Evolutionary conservation across 1,140 invertebrate genomes (phyloP).

Genomic region (Drosophila truncata): DNA sequence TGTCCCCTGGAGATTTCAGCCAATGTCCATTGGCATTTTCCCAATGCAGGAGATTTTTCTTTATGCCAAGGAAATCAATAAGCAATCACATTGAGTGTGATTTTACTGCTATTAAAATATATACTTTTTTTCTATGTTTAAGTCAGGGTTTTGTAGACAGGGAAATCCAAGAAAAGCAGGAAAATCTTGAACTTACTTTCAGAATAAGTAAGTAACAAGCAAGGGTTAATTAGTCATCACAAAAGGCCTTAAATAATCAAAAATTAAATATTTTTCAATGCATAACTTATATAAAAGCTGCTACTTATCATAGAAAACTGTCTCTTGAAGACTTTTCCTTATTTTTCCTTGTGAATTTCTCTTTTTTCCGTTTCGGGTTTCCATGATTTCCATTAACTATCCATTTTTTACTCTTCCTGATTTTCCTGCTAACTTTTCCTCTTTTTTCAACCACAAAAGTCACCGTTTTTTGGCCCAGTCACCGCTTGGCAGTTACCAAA

Average conservation of each 20-base stretch:
- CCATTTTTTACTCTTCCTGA: not conserved
- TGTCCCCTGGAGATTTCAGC: conserved; percentile 9
- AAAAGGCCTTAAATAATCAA: not conserved
- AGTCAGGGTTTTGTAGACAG: not conserved
- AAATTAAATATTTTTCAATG: not conserved
- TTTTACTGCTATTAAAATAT: not conserved
- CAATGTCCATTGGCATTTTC: conserved; percentile 6
- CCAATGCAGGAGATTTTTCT: not conserved
- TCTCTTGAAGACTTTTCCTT: not conserved
- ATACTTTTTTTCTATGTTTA: not conserved
- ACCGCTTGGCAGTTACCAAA: conserved; percentile 20
- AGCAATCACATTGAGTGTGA: conserved; percentile 19
- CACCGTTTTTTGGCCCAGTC: conserved; percentile 22
- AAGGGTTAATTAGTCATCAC: not conserved
- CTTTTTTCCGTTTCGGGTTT: not conserved
- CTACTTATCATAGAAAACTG: not conserved
- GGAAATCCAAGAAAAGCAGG: not conserved
- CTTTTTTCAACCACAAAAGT: conserved; percentile 2
- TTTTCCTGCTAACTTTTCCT: not conserved
- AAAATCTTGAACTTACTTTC: not conserved
- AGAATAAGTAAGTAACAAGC: not conserved
- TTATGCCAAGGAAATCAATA: conserved; percentile 17
- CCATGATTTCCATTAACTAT: not conserved
- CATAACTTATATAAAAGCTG: not conserved
- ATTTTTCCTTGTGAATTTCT: too few species aligned